Evolutionary conservation across 2,888 invertebrate species (phyloP).

Genomic region (Hanleya hanleyi): DNA sequence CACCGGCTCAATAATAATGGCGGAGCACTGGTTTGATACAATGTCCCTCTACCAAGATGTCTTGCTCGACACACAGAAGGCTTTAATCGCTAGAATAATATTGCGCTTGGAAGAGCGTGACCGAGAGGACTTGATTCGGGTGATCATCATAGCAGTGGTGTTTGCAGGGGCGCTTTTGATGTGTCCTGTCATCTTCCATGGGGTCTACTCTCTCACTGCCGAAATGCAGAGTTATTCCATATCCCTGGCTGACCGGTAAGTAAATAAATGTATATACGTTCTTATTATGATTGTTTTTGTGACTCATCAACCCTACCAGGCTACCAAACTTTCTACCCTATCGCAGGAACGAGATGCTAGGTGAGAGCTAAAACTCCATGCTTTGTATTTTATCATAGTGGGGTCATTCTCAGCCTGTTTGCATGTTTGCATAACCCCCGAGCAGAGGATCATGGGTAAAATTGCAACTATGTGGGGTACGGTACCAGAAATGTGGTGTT

Average conservation of each 20-base stretch:
- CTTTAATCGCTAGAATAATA: conserved; percentile 33
- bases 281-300: too few species aligned
- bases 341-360: too few species aligned
- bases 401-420: too few species aligned
- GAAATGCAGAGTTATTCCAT: conserved; percentile 63
- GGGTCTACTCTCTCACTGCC: conserved; percentile 57
- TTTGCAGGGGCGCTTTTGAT: conserved; percentile 54
- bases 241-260: conserved; percentile 58
- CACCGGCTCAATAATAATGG: not conserved
- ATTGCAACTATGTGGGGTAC: too few species aligned
- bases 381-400: too few species aligned
- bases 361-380: too few species aligned
- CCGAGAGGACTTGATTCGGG: conserved; percentile 45
- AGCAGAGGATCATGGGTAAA: too few species aligned
- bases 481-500: too few species aligned
- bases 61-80: conserved; percentile 37
- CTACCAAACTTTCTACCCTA: too few species aligned
- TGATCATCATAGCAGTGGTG: conserved; percentile 56
- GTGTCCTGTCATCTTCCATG: conserved; percentile 60
- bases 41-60: conserved; percentile 34
- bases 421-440: too few species aligned
- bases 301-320: too few species aligned
- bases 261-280: too few species aligned
- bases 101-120: conserved; percentile 41
- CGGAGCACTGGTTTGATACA: conserved; percentile 17